phyloP scores from a whole-genome alignment of 2,113 vertebrate genomes.

The Opisthocomus hoazin region DNA sequence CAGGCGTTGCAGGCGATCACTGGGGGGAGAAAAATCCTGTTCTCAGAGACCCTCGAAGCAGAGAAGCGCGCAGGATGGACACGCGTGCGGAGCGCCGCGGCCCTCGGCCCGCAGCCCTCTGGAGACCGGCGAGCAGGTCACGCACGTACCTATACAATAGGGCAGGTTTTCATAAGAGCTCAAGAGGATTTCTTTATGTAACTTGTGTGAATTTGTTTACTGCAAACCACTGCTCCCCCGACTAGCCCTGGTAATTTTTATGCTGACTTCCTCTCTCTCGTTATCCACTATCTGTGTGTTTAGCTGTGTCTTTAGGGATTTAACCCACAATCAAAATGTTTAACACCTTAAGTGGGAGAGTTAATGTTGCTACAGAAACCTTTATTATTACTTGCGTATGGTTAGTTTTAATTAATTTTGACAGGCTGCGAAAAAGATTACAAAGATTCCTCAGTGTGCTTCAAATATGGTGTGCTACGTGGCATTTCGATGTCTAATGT shows the following conservation, averaged over 20 bases:
- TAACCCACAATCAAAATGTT: not conserved
- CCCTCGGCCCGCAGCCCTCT: not conserved
- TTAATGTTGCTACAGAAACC: not conserved
- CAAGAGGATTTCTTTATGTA: not conserved
- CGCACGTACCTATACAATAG: rapidly evolving
- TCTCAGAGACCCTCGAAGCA: rapidly evolving
- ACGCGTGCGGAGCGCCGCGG: rapidly evolving
- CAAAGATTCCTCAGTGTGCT: not conserved
- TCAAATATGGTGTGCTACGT: not conserved
- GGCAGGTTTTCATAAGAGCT: not conserved
- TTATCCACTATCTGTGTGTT: not conserved
- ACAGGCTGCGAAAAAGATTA: not conserved
- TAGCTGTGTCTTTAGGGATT: not conserved
- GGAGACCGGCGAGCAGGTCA: not conserved
- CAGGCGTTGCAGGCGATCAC: rapidly evolving
- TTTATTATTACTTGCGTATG: not conserved
- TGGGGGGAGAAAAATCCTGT: too few relatives aligned
- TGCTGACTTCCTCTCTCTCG: not conserved
- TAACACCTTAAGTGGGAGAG: not conserved
- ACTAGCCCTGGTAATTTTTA: not conserved
- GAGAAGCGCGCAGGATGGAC: rapidly evolving
- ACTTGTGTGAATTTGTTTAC: not conserved
- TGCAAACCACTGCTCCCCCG: not conserved
- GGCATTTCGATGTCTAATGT: too few relatives aligned
- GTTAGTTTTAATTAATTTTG: not conserved